phyloP scores from a whole-genome alignment of 2,113 vertebrate genomes.

The Amblyornis subalaris region DNA sequence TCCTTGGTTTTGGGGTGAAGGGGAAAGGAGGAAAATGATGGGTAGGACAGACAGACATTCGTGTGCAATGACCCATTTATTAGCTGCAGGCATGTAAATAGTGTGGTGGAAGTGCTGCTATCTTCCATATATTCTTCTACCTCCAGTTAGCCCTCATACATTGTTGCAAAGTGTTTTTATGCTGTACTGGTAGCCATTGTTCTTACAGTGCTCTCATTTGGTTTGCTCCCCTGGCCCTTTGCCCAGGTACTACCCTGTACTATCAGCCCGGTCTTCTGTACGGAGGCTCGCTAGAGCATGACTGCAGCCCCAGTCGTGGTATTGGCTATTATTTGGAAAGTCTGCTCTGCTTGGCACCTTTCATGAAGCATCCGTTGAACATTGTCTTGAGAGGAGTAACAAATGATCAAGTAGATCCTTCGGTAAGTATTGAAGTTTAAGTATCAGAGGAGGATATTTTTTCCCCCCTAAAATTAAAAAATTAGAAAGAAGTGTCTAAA shows the following conservation, averaged over 20 bases:
- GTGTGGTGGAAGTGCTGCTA: rapidly evolving
- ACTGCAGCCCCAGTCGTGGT: conserved; percentile 83
- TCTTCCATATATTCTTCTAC: neutral
- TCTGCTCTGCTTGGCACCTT: conserved; percentile 90
- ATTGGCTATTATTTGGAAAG: conserved; percentile 93
- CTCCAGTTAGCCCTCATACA: rapidly evolving
- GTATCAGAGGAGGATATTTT: neutral
- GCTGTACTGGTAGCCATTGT: neutral
- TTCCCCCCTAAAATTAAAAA: rapidly evolving
- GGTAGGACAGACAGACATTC: neutral
- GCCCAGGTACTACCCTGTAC: conserved; percentile 86
- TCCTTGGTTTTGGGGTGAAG: neutral
- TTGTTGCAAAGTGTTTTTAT: neutral
- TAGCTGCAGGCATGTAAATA: neutral
- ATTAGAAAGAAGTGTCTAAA: neutral
- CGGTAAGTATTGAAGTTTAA: conserved; percentile 74
- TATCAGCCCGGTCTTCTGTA: conserved; percentile 90
- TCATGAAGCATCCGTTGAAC: conserved; percentile 88
- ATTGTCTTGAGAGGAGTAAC: conserved; percentile 89
- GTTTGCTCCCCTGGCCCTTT: neutral
- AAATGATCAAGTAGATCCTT: conserved; percentile 88
- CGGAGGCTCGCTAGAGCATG: conserved; percentile 87
- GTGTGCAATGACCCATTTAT: rapidly evolving
- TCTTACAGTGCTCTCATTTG: neutral
- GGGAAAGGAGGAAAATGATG: neutral